Evolutionary conservation across 53 echinoderm and acorn worm species (phyloP).

Genomic region (Mesocentrotus franciscanus): DNA sequence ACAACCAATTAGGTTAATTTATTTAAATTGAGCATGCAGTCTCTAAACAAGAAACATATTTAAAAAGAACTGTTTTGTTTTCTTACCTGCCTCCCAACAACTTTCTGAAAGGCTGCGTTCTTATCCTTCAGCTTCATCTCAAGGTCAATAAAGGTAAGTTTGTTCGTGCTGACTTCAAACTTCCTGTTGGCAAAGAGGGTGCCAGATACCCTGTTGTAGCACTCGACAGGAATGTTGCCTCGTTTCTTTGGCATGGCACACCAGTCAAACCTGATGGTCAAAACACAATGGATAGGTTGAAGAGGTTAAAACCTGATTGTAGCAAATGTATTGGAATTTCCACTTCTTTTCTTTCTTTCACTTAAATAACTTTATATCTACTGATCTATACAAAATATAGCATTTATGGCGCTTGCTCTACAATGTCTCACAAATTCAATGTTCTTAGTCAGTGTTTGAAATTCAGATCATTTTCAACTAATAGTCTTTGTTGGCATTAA

Average conservation of each 20-base stretch:
- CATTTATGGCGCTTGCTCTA: no score
- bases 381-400: neutral
- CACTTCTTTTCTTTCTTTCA: neutral
- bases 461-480: no score
- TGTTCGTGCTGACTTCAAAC: constrained; percentile 97
- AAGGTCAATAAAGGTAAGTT: constrained; percentile 90
- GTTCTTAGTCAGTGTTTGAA: no score
- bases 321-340: neutral
- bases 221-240: constrained; percentile 80
- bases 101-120: constrained; percentile 87
- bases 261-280: constrained; percentile 81
- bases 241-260: constrained; percentile 84
- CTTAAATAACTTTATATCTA: neutral
- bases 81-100: constrained; percentile 82
- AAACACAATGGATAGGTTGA: neutral
- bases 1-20: no score
- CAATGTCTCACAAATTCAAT: no score
- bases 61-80: neutral
- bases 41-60: no score
- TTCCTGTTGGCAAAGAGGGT: constrained; percentile 92
- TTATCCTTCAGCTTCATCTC: constrained; percentile 81
- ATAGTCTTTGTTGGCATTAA: no score
- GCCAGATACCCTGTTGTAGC: constrained; percentile 96
- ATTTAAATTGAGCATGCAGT: no score
- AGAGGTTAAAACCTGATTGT: neutral